Evolutionary conservation across 35 echinoderm and acorn worm genomes (phyloP).

Genomic region (Heliocidaris tuberculata): DNA sequence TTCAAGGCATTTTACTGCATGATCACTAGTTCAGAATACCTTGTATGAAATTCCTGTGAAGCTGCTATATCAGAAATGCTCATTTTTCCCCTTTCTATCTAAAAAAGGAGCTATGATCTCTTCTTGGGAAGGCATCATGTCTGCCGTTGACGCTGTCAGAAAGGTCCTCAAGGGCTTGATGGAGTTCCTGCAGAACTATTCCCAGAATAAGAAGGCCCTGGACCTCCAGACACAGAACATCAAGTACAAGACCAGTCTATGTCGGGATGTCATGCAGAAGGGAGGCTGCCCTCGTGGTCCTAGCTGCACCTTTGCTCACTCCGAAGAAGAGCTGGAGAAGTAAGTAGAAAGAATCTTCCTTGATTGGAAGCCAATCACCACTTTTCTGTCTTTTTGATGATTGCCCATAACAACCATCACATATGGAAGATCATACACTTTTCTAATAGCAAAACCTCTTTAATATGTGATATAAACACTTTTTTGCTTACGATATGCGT

Average conservation of each 20-base stretch:
- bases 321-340: conserved; percentile 88
- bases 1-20: no score
- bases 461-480: no score
- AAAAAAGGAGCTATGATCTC: conserved; percentile 62
- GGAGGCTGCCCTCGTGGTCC: conserved; percentile 91
- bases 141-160: conserved; percentile 69
- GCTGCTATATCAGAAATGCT: no score
- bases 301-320: conserved; percentile 94
- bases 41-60: no score
- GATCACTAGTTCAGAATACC: no score
- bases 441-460: no score
- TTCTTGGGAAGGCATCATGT: conserved; percentile 73
- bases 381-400: no score
- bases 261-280: conserved; percentile 85
- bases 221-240: conserved; percentile 91
- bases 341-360: conserved; percentile 42
- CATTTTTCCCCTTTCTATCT: no score
- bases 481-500: no score
- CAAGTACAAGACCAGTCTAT: conserved; percentile 98
- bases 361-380: no score
- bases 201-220: conserved; percentile 74
- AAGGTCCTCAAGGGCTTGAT: conserved; percentile 81
- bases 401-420: no score
- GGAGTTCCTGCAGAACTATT: conserved; percentile 83
- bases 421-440: no score